Evolutionary conservation across 2,113 vertebrate species (phyloP).

Genomic region (Mystacornis crossleyi): DNA sequence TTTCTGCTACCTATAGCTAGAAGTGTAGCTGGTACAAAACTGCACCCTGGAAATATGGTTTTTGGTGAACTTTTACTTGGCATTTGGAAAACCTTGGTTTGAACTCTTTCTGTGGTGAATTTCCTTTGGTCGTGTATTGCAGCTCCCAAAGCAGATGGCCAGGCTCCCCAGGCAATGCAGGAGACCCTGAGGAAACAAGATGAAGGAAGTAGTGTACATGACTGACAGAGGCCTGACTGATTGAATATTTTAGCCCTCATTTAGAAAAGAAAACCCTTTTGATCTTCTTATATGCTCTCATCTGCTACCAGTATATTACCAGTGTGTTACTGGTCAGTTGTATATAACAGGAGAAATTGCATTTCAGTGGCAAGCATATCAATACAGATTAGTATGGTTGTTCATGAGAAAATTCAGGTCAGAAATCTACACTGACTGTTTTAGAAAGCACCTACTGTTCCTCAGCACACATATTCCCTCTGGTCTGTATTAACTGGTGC

Average conservation of each 20-base stretch:
- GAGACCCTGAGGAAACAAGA: neutral
- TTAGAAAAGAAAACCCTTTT: neutral
- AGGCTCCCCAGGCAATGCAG: fast-evolving
- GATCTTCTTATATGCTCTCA: neutral
- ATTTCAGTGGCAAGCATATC: neutral
- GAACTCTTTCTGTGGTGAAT: neutral
- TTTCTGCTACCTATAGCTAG: neutral
- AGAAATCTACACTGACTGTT: neutral
- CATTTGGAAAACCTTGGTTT: neutral
- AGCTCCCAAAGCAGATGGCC: neutral
- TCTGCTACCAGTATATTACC: neutral
- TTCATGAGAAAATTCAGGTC: neutral
- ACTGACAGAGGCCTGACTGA: neutral
- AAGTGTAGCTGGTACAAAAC: neutral
- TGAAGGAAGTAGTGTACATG: neutral
- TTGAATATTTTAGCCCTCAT: neutral
- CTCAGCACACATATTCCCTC: neutral
- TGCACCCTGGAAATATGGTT: neutral
- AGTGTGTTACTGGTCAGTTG: neutral
- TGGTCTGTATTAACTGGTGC: neutral
- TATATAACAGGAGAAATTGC: neutral
- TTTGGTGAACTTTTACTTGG: neutral
- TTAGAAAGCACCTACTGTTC: neutral
- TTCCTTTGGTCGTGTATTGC: neutral
- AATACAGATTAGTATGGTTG: neutral